Conservation (phyloP, 2,797 vertebrate species). For the Oryzias dopingdopingensis region DNA sequence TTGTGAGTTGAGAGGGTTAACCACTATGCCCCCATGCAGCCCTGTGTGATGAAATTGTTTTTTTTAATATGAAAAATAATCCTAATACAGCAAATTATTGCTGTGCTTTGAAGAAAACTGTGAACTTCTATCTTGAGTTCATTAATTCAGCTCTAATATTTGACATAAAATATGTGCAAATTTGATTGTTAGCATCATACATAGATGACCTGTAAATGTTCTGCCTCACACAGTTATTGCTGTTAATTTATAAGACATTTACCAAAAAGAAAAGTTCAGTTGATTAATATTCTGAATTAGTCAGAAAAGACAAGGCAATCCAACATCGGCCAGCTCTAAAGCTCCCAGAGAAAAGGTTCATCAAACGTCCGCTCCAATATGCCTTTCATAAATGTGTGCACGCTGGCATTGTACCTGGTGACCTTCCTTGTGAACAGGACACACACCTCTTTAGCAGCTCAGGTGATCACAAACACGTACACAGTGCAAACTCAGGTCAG, state of each 20-base stretch:
- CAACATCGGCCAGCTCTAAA: conserved; percentile 31
- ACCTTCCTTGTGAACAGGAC: conserved; percentile 38
- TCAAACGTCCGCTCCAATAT: conserved; percentile 31
- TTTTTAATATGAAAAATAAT: too few species aligned
- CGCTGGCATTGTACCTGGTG: conserved; percentile 39
- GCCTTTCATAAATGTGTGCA: conserved; percentile 24
- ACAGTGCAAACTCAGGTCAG: conserved; percentile 32
- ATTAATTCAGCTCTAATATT: too few species aligned
- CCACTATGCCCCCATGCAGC: too few species aligned
- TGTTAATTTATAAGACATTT: neutral
- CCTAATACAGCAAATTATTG: too few species aligned
- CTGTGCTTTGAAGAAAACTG: too few species aligned
- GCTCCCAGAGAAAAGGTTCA: conserved; percentile 12
- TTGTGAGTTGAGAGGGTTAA: too few species aligned
- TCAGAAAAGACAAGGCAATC: conserved; percentile 9
- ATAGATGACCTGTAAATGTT: neutral
- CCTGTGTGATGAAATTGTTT: too few species aligned
- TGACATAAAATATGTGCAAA: too few species aligned
- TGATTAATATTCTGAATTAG: conserved; percentile 5
- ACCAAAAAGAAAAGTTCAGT: conserved; percentile 3
- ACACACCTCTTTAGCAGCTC: conserved; percentile 25
- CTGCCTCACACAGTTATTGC: neutral
- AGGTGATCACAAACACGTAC: conserved; percentile 18
- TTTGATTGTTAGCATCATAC: too few species aligned
- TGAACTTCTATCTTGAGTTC: too few species aligned